Conservation (phyloP, 2,888 invertebrate genomes). For the Yponomeuta malinellus region DNA sequence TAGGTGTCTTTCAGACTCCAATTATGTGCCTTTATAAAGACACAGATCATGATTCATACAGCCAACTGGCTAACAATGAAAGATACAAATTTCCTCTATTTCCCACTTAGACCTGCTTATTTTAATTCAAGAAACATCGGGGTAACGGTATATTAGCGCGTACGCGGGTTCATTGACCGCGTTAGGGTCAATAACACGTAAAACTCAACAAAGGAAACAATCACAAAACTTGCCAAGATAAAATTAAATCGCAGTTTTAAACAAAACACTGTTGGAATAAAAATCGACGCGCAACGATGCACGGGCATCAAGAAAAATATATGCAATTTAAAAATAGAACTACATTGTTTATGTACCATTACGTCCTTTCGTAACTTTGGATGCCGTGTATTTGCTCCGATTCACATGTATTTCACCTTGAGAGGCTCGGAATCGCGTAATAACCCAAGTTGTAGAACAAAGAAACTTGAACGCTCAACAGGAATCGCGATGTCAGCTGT, state of each 20-base stretch:
- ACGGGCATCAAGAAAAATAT: conserved; percentile 23
- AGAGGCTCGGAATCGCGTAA: not conserved
- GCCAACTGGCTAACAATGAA: not conserved
- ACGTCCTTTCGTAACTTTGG: conserved; percentile 15
- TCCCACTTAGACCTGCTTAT: conserved; percentile 19
- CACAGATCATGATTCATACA: not conserved
- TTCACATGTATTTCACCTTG: conserved; percentile 1
- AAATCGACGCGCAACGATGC: conserved; percentile 20
- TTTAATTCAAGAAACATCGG: conserved; percentile 31
- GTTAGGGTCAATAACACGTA: conserved; percentile 45
- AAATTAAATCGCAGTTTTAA: conserved; percentile 19
- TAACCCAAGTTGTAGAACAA: conserved; percentile 38
- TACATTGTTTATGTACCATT: conserved; percentile 27
- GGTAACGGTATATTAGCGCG: conserved; percentile 42
- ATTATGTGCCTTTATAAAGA: not conserved
- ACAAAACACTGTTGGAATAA: conserved; percentile 25
- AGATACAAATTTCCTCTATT: not conserved
- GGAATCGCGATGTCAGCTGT: conserved; percentile 74
- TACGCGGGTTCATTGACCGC: conserved; percentile 39
- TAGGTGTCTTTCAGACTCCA: not conserved
- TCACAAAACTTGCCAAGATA: not conserved
- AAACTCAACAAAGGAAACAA: conserved; percentile 33
- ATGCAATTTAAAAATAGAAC: conserved; percentile 40
- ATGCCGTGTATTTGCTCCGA: not conserved
- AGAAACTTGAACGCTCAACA: conserved; percentile 38